phyloP scores from a whole-genome alignment of 2,888 invertebrate genomes.

The Ceratothoa steindachneri region DNA sequence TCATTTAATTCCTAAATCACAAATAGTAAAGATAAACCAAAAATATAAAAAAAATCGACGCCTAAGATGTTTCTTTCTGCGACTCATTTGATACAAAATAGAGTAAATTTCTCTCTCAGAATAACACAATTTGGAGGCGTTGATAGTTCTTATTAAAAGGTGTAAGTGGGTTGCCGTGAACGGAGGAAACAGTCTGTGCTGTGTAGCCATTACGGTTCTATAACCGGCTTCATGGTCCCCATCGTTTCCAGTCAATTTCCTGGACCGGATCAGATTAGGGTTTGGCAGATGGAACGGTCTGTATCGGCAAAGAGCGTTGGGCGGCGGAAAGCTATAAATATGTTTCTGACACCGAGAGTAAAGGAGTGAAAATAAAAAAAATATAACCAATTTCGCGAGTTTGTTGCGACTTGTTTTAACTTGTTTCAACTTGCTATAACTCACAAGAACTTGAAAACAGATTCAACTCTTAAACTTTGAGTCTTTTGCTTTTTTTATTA shows the following conservation, averaged over 20 bases:
- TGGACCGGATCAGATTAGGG: not conserved
- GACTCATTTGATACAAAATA: not conserved
- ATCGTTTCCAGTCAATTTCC: not conserved
- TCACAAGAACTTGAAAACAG: not conserved
- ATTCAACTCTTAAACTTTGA: not conserved
- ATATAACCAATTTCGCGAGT: not conserved
- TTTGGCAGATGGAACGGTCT: not conserved
- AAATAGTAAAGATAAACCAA: too few species aligned
- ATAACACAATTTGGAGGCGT: not conserved
- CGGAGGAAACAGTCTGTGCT: not conserved
- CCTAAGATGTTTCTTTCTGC: not conserved
- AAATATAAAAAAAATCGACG: too few species aligned
- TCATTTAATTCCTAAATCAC: too few species aligned
- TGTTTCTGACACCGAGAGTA: not conserved
- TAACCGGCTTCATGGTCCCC: not conserved
- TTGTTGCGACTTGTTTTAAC: not conserved
- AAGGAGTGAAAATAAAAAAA: not conserved
- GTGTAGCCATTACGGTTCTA: not conserved
- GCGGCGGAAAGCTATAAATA: not conserved
- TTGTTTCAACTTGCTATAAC: not conserved
- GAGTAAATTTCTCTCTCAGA: not conserved
- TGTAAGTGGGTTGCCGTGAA: not conserved
- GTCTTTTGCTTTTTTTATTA: too few species aligned
- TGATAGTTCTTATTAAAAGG: not conserved
- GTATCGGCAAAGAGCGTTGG: not conserved